Conservation (phyloP, 1,140 invertebrate species). For the Condylostylus longicornis region DNA sequence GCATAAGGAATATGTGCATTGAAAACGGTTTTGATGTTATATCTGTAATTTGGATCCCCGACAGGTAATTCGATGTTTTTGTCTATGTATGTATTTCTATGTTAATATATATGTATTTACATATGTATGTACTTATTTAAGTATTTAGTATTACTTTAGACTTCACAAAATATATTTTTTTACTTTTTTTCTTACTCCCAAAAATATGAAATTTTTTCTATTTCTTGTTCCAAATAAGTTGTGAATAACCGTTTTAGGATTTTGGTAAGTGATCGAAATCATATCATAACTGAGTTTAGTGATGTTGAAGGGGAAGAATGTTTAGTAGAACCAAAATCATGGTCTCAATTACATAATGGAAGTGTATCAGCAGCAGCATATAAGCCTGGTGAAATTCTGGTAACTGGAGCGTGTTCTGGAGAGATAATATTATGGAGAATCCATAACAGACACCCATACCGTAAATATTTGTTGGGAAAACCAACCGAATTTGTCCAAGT, state of each 20-base stretch:
- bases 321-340: constrained; percentile 38
- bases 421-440: constrained; percentile 64
- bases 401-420: constrained; percentile 53
- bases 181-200: constrained; percentile 3
- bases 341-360: constrained; percentile 52
- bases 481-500: constrained; percentile 27
- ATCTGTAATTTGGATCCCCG: constrained; percentile 41
- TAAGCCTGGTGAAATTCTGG: constrained; percentile 44
- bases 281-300: constrained; percentile 49
- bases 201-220: not conserved
- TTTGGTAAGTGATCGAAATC: constrained; percentile 54
- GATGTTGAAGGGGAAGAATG: constrained; percentile 37
- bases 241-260: constrained; percentile 37
- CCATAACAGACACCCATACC: constrained; percentile 51
- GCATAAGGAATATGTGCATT: constrained; percentile 45
- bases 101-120: too few relatives aligned
- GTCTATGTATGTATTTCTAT: too few relatives aligned
- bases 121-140: not conserved
- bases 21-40: constrained; percentile 43
- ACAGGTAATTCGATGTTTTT: constrained; percentile 26
- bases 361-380: constrained; percentile 51
- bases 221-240: constrained; percentile 2
- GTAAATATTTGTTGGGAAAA: constrained; percentile 36
- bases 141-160: not conserved
- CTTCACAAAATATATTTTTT: constrained; percentile 8